A percentile compares a stretch with the other conserved stretches of the same genome.
These are phyloP conservation scores for Eptesicus fuscus DNA, from an alignment of 2,113 vertebrate species.

Conservation along the genomic window DNA sequence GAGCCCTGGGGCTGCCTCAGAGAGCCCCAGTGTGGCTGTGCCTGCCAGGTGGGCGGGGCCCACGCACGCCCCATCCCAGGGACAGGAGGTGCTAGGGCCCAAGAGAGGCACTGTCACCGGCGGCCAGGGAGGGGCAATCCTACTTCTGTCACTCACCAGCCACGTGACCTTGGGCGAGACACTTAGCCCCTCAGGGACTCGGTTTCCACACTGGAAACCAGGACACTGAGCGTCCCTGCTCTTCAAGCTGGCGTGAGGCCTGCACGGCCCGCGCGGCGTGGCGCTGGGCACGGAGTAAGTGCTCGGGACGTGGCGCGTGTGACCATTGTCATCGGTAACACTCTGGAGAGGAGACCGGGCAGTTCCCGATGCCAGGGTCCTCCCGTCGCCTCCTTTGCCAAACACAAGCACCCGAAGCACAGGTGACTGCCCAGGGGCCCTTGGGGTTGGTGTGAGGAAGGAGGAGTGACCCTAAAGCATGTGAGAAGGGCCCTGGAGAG, in stretches of 20 bases:
- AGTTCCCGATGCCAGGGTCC: neutral
- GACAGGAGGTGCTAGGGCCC: neutral
- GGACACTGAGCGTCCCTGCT: neutral
- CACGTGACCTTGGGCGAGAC: neutral
- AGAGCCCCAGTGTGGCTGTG: neutral
- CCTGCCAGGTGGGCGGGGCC: neutral
- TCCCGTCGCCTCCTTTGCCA: neutral
- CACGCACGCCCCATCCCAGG: no score
- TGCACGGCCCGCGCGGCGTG: no score
- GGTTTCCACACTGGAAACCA: neutral
- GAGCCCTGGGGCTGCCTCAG: no score
- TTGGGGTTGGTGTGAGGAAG: neutral
- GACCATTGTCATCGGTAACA: neutral
- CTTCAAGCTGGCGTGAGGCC: neutral
- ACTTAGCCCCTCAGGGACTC: neutral
- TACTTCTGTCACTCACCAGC: neutral
- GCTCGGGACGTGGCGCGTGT: neutral
- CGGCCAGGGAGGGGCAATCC: neutral
- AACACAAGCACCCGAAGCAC: neutral
- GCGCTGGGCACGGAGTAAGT: neutral
- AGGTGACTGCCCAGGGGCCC: neutral
- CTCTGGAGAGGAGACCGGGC: neutral
- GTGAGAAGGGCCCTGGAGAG: no score
- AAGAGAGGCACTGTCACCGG: fast-evolving
- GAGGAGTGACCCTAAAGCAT: neutral